phyloP scores from a whole-genome alignment of 2,113 vertebrate species.

The Butorides virescens region DNA sequence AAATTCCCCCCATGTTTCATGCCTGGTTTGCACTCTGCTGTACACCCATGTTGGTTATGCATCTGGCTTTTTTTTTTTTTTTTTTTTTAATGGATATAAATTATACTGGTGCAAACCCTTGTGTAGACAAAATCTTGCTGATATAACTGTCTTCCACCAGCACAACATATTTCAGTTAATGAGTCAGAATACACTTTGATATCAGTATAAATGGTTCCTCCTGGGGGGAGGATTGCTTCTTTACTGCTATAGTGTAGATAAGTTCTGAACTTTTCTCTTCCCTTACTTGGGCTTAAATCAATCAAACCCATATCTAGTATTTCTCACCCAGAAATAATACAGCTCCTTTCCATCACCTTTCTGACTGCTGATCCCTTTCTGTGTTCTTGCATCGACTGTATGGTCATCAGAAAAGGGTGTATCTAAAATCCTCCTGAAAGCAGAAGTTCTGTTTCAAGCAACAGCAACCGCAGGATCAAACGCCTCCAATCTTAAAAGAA shows the following conservation, averaged over 20 bases:
- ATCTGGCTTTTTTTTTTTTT: neutral
- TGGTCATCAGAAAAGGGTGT: neutral
- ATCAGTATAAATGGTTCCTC: constrained; percentile 35
- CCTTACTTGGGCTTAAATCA: neutral
- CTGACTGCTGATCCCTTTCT: neutral
- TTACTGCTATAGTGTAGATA: constrained; percentile 32
- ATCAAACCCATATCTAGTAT: neutral
- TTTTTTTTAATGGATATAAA: neutral
- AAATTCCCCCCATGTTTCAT: neutral
- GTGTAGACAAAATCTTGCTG: constrained; percentile 37
- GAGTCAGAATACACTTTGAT: constrained; percentile 58
- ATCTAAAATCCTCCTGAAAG: constrained; percentile 10
- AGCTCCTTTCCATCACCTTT: constrained; percentile 12
- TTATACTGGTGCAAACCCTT: neutral
- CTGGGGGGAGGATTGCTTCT: constrained; percentile 2
- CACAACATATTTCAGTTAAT: constrained; percentile 44
- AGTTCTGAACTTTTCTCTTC: constrained; percentile 14
- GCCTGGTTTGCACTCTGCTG: neutral
- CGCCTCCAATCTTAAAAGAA: neutral
- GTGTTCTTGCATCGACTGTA: neutral
- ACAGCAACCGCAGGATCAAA: neutral
- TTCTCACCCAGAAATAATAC: constrained; percentile 14
- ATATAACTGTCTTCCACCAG: constrained; percentile 21
- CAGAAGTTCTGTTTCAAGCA: neutral
- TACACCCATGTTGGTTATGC: accelerated